These are phyloP conservation scores for Pristionchus arcanus DNA, from an alignment of 2,888 invertebrate genomes.

Conservation along the genomic window DNA sequence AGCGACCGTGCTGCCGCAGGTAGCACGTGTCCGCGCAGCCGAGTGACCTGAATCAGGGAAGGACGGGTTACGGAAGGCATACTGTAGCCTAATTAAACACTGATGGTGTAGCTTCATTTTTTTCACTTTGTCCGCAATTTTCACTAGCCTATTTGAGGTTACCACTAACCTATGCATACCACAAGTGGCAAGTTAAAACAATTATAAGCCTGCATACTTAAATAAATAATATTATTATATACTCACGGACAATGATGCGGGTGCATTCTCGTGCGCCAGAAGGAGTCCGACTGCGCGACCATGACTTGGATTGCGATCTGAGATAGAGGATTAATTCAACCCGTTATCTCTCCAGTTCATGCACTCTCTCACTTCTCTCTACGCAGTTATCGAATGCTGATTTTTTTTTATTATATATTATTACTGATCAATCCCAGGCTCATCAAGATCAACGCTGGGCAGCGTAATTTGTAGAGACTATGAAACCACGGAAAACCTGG, in stretches of 20 bases:
- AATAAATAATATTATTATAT: neutral
- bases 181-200: neutral
- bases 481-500: too few relatives aligned
- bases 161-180: neutral
- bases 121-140: too few relatives aligned
- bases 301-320: neutral
- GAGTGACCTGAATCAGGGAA: constrained; percentile 13
- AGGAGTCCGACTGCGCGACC: constrained; percentile 5
- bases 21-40: constrained; percentile 6
- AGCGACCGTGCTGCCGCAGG: too few relatives aligned
- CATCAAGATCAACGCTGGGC: too few relatives aligned
- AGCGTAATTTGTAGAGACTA: too few relatives aligned
- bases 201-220: too few relatives aligned
- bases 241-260: neutral
- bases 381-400: too few relatives aligned
- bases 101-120: too few relatives aligned
- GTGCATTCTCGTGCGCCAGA: constrained; percentile 21
- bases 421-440: too few relatives aligned
- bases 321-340: neutral
- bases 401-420: too few relatives aligned
- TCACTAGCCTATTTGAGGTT: neutral
- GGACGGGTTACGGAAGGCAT: neutral
- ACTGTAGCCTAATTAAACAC: neutral
- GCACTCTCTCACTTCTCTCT: too few relatives aligned
- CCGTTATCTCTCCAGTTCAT: too few relatives aligned